Base-by-base conservation (phyloP, 1,140 invertebrate genomes). In the Mya arenaria region DNA sequence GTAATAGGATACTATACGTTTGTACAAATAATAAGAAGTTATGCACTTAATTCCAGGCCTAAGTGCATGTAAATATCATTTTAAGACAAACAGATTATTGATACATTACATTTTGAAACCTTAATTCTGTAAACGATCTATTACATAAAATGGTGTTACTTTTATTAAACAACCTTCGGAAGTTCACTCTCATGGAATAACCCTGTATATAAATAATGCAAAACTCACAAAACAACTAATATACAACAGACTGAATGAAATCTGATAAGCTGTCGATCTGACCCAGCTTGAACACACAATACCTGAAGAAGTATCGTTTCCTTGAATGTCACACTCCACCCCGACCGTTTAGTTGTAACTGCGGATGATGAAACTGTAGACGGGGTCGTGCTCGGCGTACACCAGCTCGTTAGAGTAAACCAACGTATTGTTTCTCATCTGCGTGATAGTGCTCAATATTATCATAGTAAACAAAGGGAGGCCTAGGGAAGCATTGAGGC, bases 381-480 rank as follows among this genome's bases (percentile, higher is more conserved):
- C 41, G 0, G 37, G 58, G 19, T 77, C 73, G 34, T 65, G 60
- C n/a, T 63, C 41, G 8, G 73, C 73, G 37, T 77, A 77, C 4
- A 77, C 30, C 58, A 77, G 30, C 34, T 63, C 60, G n/a, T 77
- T 77, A 23, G 10, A 65, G 73, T 77, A 77, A 2, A 52, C 30
- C 13, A 68, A 48, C n/a, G n/a, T n/a, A n/a, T n/a, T n/a, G n/a
- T n/a, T n/a, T n/a, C n/a, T n/a, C n/a, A n/a, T n/a, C n/a, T n/a
- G n/a, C n/a, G n/a, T 15, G 44, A 48, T 15, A 13, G 44, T 48
- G 44, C 44, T 48, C n/a, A n/a, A n/a, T n/a, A n/a, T n/a, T n/a
- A n/a, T n/a, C n/a, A n/a, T n/a, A n/a, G n/a, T n/a, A n/a, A n/a
- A n/a, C n/a, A n/a, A n/a, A n/a, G n/a, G n/a, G n/a, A n/a, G n/a